Evolutionary conservation across 2,888 invertebrate species (phyloP), one percentile per base, ranked within the genome.

Genomic region (Tethea ocularis): DNA sequence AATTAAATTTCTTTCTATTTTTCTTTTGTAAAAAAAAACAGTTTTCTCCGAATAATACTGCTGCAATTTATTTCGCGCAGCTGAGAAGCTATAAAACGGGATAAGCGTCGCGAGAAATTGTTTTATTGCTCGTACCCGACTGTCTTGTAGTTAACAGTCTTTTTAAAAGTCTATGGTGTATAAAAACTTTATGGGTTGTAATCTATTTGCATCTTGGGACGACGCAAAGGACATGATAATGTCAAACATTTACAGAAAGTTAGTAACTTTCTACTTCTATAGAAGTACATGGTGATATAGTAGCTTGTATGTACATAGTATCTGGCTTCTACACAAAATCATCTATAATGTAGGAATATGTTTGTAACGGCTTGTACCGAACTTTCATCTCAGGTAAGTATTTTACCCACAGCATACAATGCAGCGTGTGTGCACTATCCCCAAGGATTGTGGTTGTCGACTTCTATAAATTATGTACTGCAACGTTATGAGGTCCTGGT

Each of bases 381-480:
- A 58, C 57, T 59, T 62, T 51, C 36, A 61, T 38, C 57, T 23
- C 57, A 56, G 57, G 58, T 51, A 51, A 26, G 56, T 41, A 36
- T 57, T 52, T 59, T 65, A 64, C 59, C 62, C 57, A 55, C 56
- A 20, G 20, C 60, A 26, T 54, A 57, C 56, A 51, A 53, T 53
- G 57, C 59, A 67, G 56, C 22, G 4, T 54, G 15, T 54, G 54
- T 54, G 54, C 33, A 54, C 55, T 58, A 54, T 59, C 57, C 67
- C 61, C 56, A 52, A 46, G 53, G 62, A 59, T 51, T 54, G 58
- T 61, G 58, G 52, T 46, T 52, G 38, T 52, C 55, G 54, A 60
- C 55, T 57, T 62, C 61, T 62, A 64, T 73, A 67, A 73, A 69
- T 71, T 62, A 70, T 59, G 52, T 68, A 67, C 71, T 60, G 60